Base-by-base conservation (phyloP, 2,797 vertebrate genomes). In the Anguilla pacifica region DNA sequence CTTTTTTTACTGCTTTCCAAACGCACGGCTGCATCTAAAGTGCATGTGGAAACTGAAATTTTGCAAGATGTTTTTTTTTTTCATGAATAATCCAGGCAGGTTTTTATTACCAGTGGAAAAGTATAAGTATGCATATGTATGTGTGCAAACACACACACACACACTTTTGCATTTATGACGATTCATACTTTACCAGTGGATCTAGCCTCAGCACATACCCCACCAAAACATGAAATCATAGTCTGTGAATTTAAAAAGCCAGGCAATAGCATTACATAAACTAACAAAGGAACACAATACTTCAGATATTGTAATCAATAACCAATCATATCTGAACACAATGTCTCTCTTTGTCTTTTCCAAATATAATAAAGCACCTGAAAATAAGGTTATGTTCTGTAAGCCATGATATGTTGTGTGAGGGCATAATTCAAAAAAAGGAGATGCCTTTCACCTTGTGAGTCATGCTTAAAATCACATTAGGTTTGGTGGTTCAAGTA, bases 241-340 rank as follows among this genome's bases (percentile, higher is more conserved):
- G 53, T 11, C 19, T 70, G 79, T 11, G 70, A 22, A 2, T 35
- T 88, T 90, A 86, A 81, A 88, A 90, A 90, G 87, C 86, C 90
- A 83, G 81, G 59, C 86, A 87, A 88, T 91, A 91, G 92, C 89
- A 89, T 90, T 93, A 93, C 93, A 92, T 90, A 83, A 13, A 0
- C 31, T 92, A 28, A 31, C 67, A 72, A 72, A 72, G 2, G 3
- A 72, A 72, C 28, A 28, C 9, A 28, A 28, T 72, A 10, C 67
- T 28, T 72, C 7, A 28, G 22, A 11, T 67, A 67, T 57, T 57
- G 55, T 57, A 72, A 72, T 72, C 10, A 72, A 11, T 9, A 2
- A 31, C 9, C 28, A 31, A 72, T 72, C 28, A 72, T 28, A 9
- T 11, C n/a, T 72, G 7, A 72, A 72, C n/a, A 72, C n/a, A 28